These are phyloP conservation scores for Frankliniella fusca DNA, from an alignment of 2,888 invertebrate genomes.

Conservation along the genomic window DNA sequence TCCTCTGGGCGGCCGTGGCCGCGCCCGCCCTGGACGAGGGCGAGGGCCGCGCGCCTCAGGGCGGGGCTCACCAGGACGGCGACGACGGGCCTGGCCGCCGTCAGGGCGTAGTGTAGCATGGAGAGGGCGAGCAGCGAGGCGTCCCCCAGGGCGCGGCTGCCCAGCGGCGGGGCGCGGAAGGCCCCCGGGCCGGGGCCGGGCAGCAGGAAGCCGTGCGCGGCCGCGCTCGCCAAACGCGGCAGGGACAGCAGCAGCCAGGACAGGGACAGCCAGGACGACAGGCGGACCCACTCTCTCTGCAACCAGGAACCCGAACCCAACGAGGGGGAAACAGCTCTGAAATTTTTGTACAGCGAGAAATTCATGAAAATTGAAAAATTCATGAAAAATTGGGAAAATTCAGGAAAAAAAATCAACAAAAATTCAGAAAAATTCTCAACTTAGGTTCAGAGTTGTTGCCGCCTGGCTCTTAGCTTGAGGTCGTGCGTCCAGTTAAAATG, in stretches of 20 bases:
- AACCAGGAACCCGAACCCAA: not conserved
- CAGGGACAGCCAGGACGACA: not conserved
- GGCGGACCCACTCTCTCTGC: conserved; percentile 5
- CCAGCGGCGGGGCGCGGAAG: not conserved
- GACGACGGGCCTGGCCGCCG: not conserved
- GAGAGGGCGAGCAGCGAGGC: not conserved
- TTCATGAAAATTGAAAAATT: too few species aligned
- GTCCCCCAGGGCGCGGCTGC: not conserved
- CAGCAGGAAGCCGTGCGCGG: not conserved
- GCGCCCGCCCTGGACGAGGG: not conserved
- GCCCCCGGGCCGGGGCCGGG: not conserved
- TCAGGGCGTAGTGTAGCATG: conserved; percentile 19
- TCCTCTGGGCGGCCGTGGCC: too few species aligned
- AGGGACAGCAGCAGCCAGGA: conserved; percentile 2
- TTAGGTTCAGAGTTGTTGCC: too few species aligned
- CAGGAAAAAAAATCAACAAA: too few species aligned
- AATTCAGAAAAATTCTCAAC: too few species aligned
- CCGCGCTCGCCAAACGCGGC: not conserved
- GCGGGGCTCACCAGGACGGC: conserved; percentile 1
- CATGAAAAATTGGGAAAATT: too few species aligned
- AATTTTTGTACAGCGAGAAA: too few species aligned
- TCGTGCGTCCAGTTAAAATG: too few species aligned
- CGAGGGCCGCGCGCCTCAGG: not conserved
- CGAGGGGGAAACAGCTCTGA: too few species aligned
- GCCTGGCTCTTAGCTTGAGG: too few species aligned